Percentiles rank a stretch among this genome's conserved stretches.
phyloP scores from a whole-genome alignment of 2,888 invertebrate species.

The Chymomyza fuscimana region DNA sequence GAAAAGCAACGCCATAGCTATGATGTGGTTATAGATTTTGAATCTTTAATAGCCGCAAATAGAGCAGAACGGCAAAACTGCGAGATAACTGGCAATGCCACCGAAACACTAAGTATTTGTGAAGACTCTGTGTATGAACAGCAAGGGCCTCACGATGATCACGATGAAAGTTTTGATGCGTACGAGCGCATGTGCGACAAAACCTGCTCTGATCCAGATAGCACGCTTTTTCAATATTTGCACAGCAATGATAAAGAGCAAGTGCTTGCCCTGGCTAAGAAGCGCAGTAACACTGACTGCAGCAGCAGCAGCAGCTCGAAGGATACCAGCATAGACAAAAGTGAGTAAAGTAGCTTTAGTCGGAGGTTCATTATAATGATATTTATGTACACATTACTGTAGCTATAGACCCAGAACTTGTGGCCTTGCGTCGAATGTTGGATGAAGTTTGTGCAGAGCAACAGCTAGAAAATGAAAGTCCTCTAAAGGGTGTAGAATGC shows the following conservation, averaged over 20 bases:
- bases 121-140: conserved; percentile 25
- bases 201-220: conserved; percentile 77
- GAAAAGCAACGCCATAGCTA: conserved; percentile 63
- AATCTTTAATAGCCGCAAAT: conserved; percentile 33
- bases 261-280: conserved; percentile 53
- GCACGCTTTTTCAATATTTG: conserved; percentile 75
- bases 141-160: background rate
- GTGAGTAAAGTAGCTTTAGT: background rate
- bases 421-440: conserved; percentile 66
- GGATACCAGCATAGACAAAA: background rate
- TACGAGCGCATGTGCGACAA: conserved; percentile 78
- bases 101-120: background rate
- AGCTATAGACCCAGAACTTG: conserved; percentile 59
- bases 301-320: conserved; percentile 10
- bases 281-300: conserved; percentile 26
- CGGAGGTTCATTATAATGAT: background rate
- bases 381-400: background rate
- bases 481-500: conserved; percentile 60
- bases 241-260: conserved; percentile 64
- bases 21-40: conserved; percentile 67
- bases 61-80: conserved; percentile 24
- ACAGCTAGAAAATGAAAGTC: conserved; percentile 58
- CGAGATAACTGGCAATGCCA: conserved; percentile 3
- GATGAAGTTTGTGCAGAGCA: conserved; percentile 53
- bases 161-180: conserved; percentile 74